phyloP scores from a whole-genome alignment of 2,113 vertebrate genomes.

The Myodes glareolus region DNA sequence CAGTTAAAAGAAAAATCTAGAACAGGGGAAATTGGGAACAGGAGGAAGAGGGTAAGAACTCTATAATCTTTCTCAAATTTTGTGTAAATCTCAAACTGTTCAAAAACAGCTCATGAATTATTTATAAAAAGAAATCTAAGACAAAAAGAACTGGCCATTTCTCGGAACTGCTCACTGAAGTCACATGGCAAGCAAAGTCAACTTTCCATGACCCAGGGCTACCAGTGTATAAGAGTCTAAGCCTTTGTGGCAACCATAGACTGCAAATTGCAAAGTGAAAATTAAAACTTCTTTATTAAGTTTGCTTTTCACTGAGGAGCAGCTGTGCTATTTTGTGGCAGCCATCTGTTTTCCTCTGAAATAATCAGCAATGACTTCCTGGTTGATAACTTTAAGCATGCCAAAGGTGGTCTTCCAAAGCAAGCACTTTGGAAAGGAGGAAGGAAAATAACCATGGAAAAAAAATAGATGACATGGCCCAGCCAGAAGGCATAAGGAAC shows the following conservation, averaged over 20 bases:
- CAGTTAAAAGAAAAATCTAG: not conserved
- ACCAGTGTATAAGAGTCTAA: not conserved
- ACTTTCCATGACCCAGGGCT: accelerated
- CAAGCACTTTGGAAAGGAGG: not conserved
- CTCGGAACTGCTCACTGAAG: not conserved
- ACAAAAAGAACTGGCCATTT: not conserved
- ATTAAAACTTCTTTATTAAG: not conserved
- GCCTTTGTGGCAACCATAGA: not conserved
- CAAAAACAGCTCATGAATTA: not conserved
- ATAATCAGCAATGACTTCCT: not conserved
- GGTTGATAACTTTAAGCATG: not conserved
- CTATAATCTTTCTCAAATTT: not conserved
- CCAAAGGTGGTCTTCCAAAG: not conserved
- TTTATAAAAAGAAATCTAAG: not conserved
- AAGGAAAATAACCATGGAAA: accelerated
- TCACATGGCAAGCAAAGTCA: not conserved
- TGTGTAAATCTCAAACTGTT: not conserved
- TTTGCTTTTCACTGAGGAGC: not conserved
- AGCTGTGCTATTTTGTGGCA: not conserved
- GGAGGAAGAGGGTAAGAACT: accelerated
- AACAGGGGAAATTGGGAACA: accelerated
- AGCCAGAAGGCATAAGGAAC: accelerated
- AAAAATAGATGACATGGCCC: accelerated
- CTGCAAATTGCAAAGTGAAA: not conserved
- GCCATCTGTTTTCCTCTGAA: not conserved